Base-by-base conservation (phyloP, 1,140 invertebrate genomes). In the Ceratosolen fusciceps region DNA sequence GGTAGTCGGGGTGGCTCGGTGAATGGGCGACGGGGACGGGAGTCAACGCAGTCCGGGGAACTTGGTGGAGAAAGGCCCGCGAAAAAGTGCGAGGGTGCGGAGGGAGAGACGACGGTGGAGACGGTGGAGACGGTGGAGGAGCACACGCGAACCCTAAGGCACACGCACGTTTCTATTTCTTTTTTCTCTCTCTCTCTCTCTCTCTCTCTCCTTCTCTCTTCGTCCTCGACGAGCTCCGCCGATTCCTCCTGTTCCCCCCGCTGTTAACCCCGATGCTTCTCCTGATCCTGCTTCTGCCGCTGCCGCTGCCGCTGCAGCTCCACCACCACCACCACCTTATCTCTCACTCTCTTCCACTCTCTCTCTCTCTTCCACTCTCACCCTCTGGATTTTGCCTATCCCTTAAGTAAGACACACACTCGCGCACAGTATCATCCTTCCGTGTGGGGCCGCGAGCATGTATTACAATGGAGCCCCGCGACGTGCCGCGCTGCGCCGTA, bases 351-450 rank as follows among this genome's bases (percentile, higher is more conserved):
- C 67, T 71, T 29, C 24, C 29, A 19, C 43, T 29, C 3, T 24
- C 52, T 39, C 31, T 16, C 21, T 7, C 19, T 37, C 29, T n/a
- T 49, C 34, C 7, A n/a, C 31, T 77, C 52, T 39, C 29, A 65
- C 39, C 29, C 52, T 39, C 65, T 29, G 60, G 37, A 54, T 3
- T 26, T 14, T n/a, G n/a, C n/a, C n/a, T 47, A 0, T 16, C 73
- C 39, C 39, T 74, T 39, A 74, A 74, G 56, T 62, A 49, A 62
- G 62, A 62, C 56, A 62, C 77, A 72, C 77, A 71, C 74, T 76
- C 78, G 81, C 74, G 79, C 81, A 82, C 78, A 70, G 79, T 70
- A 78, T 77, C 77, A 79, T 80, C 78, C 72, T 79, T 78, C 78
- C 43, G 70, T 74, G 47, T 67, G 37, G 56, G 43, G 39, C 74